Evolutionary conservation across 1,140 invertebrate species (phyloP), one percentile per base, ranked within the genome.

Genomic region (Philaenus spumarius): DNA sequence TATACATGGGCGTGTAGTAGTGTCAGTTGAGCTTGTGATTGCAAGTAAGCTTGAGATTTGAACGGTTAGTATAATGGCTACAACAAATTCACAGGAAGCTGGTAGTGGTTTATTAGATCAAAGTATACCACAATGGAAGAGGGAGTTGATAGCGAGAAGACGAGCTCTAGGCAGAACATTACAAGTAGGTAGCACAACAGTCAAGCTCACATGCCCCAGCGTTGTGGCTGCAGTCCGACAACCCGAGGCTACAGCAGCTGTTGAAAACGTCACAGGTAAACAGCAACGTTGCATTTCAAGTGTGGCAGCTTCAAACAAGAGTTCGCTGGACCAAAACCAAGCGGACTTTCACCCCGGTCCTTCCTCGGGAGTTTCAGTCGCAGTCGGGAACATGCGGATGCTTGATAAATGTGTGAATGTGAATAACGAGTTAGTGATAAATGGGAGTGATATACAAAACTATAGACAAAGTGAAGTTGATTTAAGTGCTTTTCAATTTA

Each of bases 131-230:
- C 83, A 84, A 70, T 87, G 86, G 85, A 88, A 87, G 68, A 78
- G 82, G 60, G 86, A 88, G 69, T 74, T 88, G 63, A 82, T 87
- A 64, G 78, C 83, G 69, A 77, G 84, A 50, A 79, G 83, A 30
- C 68, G 74, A 67, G 71, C 76, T 39, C 60, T 77, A 67, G 69
- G 59, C 51, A 68, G 69, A 55, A 59, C 58, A 43, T 46, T 54
- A 2, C 59, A 58, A 34, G 54, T 42, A 34, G 43, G 55, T 17
- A 53, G 61, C 47, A 54, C 4, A 46, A 42, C 40, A 24, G 48
- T 57, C 11, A 34, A 51, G 54, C 56, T 23, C 39, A 40, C 58
- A 40, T 46, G 52, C 45, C 55, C 55, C 24, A 55, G 30, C 24
- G 39, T 43, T 39, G 23, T 54, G 43, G 48, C 53, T 37, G 26